Evolutionary conservation across 2,888 invertebrate genomes (phyloP).

Genomic region (Rosalia funebris): DNA sequence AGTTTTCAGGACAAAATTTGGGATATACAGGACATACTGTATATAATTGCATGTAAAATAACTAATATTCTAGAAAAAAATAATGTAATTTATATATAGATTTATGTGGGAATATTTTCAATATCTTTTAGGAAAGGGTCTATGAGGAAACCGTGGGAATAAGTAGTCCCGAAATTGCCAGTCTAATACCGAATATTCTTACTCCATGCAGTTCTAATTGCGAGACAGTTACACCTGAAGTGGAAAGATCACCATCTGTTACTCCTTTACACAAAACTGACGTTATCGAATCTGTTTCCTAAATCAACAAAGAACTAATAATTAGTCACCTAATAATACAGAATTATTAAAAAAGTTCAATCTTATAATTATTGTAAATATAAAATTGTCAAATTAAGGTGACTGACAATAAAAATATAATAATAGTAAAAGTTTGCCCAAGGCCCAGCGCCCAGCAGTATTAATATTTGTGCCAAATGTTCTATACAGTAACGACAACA

Average conservation of each 20-base stretch:
- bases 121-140: slow-evolving; percentile 68
- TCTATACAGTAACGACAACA: slow-evolving; percentile 4
- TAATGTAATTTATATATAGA: no score
- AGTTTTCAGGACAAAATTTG: no score
- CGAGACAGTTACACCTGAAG: slow-evolving; percentile 64
- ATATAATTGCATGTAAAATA: no score
- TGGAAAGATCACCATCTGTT: slow-evolving; percentile 67
- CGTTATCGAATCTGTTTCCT: slow-evolving; percentile 44
- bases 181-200: slow-evolving; percentile 72
- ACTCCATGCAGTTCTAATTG: slow-evolving; percentile 69
- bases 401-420: slow-evolving; percentile 60
- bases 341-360: slow-evolving; percentile 22
- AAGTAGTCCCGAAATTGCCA: slow-evolving; percentile 76
- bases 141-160: slow-evolving; percentile 64
- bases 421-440: slow-evolving; percentile 41
- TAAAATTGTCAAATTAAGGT: slow-evolving; percentile 59
- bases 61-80: no score
- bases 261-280: slow-evolving; percentile 70
- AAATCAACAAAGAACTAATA: slow-evolving; percentile 38
- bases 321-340: slow-evolving; percentile 41
- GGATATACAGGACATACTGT: no score
- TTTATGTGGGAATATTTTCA: no score
- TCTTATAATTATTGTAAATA: slow-evolving; percentile 40
- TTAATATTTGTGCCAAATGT: slow-evolving; percentile 24
- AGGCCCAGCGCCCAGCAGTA: slow-evolving; percentile 12